Evolutionary conservation across 2,888 invertebrate genomes (phyloP).

Genomic region (Spilarctia lutea): DNA sequence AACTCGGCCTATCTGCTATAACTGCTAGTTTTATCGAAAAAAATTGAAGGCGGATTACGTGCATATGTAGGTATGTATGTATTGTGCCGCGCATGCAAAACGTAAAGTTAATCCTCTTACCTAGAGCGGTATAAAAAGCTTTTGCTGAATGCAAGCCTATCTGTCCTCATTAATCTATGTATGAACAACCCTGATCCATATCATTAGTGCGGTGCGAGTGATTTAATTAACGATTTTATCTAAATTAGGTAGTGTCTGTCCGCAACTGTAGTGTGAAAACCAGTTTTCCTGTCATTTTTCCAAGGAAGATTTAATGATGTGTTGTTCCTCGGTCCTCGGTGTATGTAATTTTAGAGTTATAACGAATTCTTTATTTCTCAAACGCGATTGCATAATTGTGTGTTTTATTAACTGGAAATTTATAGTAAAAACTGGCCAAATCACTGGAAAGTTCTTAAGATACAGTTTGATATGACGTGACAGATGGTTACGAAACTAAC

Average conservation of each 20-base stretch:
- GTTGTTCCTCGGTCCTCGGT: background rate
- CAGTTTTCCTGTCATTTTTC: slow-evolving; percentile 19
- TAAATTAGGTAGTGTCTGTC: slow-evolving; percentile 39
- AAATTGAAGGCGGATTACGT: background rate
- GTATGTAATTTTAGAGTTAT: background rate
- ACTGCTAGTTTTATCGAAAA: background rate
- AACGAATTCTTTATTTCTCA: background rate
- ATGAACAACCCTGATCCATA: slow-evolving; percentile 46
- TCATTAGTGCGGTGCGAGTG: slow-evolving; percentile 46
- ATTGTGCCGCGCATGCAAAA: background rate
- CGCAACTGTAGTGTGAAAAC: slow-evolving; percentile 26
- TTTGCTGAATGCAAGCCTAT: slow-evolving; percentile 32
- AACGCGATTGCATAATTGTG: background rate
- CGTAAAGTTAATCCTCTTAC: slow-evolving; percentile 31
- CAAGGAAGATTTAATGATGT: slow-evolving; percentile 9
- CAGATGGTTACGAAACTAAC: too few relatives aligned
- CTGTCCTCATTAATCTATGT: slow-evolving; percentile 44
- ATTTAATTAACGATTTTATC: slow-evolving; percentile 47
- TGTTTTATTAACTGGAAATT: too few relatives aligned
- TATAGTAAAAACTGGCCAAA: too few relatives aligned
- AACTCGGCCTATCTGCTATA: background rate
- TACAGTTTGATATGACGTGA: too few relatives aligned
- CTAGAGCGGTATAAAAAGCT: slow-evolving; percentile 23
- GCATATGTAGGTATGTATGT: background rate
- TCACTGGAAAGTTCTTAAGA: too few relatives aligned